These are phyloP conservation scores for Corapipo altera DNA, from an alignment of 2,113 vertebrate genomes.

Conservation along the genomic window DNA sequence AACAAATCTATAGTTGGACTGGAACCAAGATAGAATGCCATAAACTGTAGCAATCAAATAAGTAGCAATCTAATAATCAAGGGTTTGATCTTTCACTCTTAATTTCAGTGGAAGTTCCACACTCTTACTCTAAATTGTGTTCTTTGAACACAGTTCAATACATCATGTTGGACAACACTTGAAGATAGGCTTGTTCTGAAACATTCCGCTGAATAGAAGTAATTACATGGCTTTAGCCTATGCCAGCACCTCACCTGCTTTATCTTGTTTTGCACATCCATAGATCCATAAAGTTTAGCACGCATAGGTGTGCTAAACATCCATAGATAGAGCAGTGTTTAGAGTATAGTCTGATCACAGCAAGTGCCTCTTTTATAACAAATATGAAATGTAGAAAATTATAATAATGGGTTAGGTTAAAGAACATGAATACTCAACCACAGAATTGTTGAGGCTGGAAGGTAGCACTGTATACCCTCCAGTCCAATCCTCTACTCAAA, in stretches of 20 bases:
- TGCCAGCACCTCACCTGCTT: accelerated
- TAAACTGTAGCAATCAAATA: no score
- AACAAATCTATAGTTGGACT: not conserved
- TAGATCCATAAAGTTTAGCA: not conserved
- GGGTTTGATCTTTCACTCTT: not conserved
- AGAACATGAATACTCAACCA: not conserved
- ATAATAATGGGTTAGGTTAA: not conserved
- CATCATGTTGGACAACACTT: not conserved
- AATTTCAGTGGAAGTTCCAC: not conserved
- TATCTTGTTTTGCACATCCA: not conserved
- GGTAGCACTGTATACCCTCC: not conserved
- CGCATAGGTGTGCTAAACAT: not conserved
- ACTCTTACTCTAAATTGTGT: not conserved
- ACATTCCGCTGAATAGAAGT: not conserved
- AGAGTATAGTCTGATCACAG: not conserved
- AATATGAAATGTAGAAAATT: not conserved
- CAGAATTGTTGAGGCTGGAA: not conserved
- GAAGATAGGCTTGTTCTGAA: not conserved
- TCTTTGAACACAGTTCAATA: not conserved
- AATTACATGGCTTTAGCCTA: not conserved
- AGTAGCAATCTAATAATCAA: not conserved
- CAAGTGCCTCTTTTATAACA: not conserved
- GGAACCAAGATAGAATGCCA: not conserved
- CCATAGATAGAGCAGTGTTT: not conserved
- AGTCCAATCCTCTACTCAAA: not conserved